Percentiles rank a stretch among this genome's conserved stretches.
Evolutionary conservation across 2,113 vertebrate species (phyloP).

Genomic region (Oxyura jamaicensis): DNA sequence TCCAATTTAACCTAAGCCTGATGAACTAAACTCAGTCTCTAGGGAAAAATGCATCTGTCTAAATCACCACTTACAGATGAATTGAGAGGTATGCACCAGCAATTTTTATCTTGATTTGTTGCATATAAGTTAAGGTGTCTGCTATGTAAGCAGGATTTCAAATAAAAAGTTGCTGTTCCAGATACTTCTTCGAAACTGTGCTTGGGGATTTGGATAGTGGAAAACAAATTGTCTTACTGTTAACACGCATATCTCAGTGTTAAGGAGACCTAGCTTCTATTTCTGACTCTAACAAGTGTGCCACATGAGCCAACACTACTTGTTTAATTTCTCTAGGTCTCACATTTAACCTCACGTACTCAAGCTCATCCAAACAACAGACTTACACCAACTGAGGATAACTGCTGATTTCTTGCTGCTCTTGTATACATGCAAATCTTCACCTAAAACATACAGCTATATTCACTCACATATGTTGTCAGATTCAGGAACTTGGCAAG

Average conservation of each 20-base stretch:
- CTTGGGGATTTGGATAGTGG: background rate
- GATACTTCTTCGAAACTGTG: background rate
- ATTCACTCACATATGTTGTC: background rate
- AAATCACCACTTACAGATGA: background rate
- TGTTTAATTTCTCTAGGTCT: rapidly evolving
- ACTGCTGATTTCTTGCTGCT: background rate
- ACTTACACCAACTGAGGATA: background rate
- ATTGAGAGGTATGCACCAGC: background rate
- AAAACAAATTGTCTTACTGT: slow-evolving; percentile 1
- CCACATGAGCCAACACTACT: background rate
- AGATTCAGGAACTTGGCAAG: background rate
- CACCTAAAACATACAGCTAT: background rate
- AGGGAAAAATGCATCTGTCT: slow-evolving; percentile 61
- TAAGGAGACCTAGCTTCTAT: background rate
- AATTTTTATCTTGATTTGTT: background rate
- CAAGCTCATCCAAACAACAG: rapidly evolving
- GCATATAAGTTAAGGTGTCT: background rate
- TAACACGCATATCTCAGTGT: background rate
- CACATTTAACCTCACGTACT: rapidly evolving
- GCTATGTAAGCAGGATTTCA: background rate
- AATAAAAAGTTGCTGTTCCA: slow-evolving; percentile 13
- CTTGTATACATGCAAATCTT: background rate
- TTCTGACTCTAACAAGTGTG: background rate
- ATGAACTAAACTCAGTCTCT: slow-evolving; percentile 37
- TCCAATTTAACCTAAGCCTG: slow-evolving; percentile 58